These are phyloP conservation scores for Colletes gigas DNA, from an alignment of 1,140 invertebrate genomes.

Conservation along the genomic window DNA sequence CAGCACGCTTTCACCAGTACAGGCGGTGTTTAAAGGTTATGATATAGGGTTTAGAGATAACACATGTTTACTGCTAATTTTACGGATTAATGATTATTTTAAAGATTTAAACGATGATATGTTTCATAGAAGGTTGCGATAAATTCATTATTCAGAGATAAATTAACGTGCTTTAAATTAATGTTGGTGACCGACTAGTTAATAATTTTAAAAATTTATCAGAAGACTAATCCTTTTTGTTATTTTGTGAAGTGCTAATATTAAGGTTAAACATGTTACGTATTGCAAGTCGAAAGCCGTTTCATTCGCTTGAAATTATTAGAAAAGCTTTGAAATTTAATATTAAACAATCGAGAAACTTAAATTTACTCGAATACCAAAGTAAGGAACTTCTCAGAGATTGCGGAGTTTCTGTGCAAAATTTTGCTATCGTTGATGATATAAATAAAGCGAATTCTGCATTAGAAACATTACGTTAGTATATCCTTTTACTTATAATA, in stretches of 20 bases:
- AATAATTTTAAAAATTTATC: background rate
- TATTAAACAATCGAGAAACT: slow-evolving; percentile 80
- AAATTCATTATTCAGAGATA: background rate
- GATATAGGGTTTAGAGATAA: no score
- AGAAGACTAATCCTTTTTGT: background rate
- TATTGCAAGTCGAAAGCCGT: slow-evolving; percentile 46
- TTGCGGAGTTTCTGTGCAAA: slow-evolving; percentile 95
- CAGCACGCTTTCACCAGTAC: no score
- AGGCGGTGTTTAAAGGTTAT: no score
- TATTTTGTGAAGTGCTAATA: background rate
- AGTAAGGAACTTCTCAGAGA: slow-evolving; percentile 96
- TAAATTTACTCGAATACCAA: slow-evolving; percentile 99
- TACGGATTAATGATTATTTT: background rate
- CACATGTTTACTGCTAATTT: no score
- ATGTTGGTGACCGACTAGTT: background rate
- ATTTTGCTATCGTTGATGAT: slow-evolving; percentile 93
- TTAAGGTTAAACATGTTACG: slow-evolving; percentile 68
- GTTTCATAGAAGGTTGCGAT: background rate
- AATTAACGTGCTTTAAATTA: background rate
- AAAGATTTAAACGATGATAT: background rate
- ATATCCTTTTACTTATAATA: slow-evolving; percentile 30
- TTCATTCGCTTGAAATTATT: slow-evolving; percentile 39
- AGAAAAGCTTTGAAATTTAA: slow-evolving; percentile 70
- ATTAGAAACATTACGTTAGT: slow-evolving; percentile 90
- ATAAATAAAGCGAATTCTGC: slow-evolving; percentile 85